phyloP scores from a whole-genome alignment of 2,113 vertebrate genomes.

The Tapirus terrestris region DNA sequence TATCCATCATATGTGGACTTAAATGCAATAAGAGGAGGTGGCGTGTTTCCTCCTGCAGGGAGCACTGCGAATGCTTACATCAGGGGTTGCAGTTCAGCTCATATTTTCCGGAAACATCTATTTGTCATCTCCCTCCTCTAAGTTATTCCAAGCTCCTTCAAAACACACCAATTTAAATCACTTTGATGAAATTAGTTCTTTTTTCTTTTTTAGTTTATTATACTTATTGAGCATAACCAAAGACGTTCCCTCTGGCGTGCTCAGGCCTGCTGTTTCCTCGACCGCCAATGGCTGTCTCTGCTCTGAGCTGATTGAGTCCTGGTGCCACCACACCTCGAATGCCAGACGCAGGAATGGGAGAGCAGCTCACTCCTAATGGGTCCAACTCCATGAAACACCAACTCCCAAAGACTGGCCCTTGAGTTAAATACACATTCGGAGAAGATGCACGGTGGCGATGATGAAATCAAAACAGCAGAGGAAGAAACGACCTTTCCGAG shows the following conservation, averaged over 20 bases:
- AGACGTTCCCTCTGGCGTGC: background rate
- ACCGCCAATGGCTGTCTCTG: background rate
- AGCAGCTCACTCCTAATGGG: background rate
- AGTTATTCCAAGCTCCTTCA: conserved; percentile 37
- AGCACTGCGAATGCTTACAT: background rate
- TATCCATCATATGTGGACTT: fast-evolving
- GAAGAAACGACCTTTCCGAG: background rate
- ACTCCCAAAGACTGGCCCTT: background rate
- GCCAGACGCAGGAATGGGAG: background rate
- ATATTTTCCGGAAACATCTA: conserved; percentile 11
- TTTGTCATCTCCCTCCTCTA: conserved; percentile 40
- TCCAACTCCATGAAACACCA: fast-evolving
- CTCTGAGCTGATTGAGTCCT: background rate
- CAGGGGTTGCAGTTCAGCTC: background rate
- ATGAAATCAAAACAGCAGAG: background rate
- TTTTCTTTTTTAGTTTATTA: background rate
- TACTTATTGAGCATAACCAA: background rate
- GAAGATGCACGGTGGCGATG: fast-evolving
- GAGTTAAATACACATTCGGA: too few relatives aligned
- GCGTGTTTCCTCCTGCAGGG: background rate
- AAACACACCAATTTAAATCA: conserved; percentile 9
- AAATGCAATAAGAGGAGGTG: fast-evolving
- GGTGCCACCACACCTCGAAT: fast-evolving
- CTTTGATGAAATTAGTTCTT: background rate
- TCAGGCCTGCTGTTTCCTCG: background rate